Percentiles rank a stretch among this genome's conserved stretches.
Evolutionary conservation across 1,140 invertebrate genomes (phyloP).

Genomic region (Eubasilissa regina): DNA sequence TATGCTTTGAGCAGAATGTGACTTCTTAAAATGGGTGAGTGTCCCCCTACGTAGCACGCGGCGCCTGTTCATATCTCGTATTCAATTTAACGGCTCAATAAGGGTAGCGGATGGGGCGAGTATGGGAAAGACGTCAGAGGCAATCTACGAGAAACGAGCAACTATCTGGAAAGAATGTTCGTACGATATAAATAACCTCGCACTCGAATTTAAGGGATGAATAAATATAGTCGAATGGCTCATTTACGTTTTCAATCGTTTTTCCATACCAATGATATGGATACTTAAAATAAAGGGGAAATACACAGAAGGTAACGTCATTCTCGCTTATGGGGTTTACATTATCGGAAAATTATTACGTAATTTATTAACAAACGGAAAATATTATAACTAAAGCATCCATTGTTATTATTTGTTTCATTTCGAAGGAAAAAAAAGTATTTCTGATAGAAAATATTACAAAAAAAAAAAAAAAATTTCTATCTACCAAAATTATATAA

Average conservation of each 20-base stretch:
- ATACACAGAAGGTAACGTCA: no score
- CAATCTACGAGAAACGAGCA: constrained; percentile 19
- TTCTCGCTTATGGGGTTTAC: no score
- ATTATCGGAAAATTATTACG: no score
- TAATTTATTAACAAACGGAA: no score
- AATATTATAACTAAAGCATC: no score
- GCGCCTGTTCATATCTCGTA: constrained; percentile 23
- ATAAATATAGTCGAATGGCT: no score
- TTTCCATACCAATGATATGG: neutral
- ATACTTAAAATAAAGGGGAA: neutral
- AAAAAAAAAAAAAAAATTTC: no score
- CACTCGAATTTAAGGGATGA: neutral
- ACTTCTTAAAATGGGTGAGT: constrained; percentile 30
- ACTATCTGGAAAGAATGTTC: constrained; percentile 14
- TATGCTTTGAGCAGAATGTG: constrained; percentile 24
- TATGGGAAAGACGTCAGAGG: constrained; percentile 5
- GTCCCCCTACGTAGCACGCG: neutral
- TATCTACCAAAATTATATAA: no score
- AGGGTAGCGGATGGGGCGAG: neutral
- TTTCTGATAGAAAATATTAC: no score
- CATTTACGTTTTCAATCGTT: no score
- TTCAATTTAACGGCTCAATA: constrained; percentile 48
- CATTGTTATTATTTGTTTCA: no score
- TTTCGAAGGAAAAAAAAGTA: no score
- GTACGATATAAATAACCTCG: neutral